Base-by-base conservation (phyloP, 2,797 vertebrate genomes). In the Malurus leucopterus region DNA sequence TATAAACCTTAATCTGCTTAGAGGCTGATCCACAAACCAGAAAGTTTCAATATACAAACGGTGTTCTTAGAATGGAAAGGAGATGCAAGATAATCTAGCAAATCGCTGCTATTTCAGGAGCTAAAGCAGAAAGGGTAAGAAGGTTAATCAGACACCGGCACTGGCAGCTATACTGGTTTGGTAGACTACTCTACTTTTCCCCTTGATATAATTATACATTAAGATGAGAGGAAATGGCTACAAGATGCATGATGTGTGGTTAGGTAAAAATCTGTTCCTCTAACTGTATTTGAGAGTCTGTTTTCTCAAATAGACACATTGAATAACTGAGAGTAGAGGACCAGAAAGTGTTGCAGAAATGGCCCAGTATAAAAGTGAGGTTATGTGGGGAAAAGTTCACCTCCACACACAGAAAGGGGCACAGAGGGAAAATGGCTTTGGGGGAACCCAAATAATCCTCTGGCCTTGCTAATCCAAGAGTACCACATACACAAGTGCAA, bases 1-100 rank as follows among this genome's bases (percentile, higher is more conserved):
- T 93, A 91, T 36, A 71, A 51, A 75, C 7, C 2, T 68, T 94
- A 94, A 95, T 95, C 93, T 79, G 38, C 83, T 93, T 84, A 81
- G 63, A 73, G 58, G 71, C 67, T 63, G 61, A 83, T 64, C 81
- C 68, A 82, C 59, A 93, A 91, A 72, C 78, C 77, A 72, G 44
- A 72, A 88, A 78, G 77, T 73, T 79, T 90, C 74, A 47, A 21
- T 24, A 78, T 74, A 93, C 54, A 84, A 86, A 81, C 62, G 69
- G 55, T 59, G 51, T 4, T 80, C 86, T 91, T 81, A 83, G 80
- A 88, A 73, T 54, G 70, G 89, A 89, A 93, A 88, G 50, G 29
- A 78, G 70, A 59, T 76, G 54, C 65, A 73, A 73, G 74, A 84
- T 93, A 92, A 95, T 91, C 92, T 49, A 62, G 44, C 16, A 92